phyloP scores from a whole-genome alignment of 2,113 vertebrate genomes.

The Gymnogyps californianus region DNA sequence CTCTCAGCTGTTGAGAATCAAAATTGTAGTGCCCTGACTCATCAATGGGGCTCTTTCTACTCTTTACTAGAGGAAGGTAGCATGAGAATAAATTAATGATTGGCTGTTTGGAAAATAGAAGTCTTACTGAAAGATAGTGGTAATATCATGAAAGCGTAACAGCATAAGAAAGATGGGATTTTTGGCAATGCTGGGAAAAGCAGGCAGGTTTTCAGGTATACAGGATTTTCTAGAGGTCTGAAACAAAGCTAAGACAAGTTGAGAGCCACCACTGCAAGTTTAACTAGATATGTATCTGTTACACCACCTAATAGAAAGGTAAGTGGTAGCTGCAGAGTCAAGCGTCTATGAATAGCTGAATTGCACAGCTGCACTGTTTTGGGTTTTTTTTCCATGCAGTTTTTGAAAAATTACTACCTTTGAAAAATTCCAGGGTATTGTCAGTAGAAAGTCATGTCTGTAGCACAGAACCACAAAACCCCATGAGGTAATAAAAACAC shows the following conservation, averaged over 20 bases:
- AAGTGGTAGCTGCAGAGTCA: background rate
- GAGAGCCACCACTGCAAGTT: background rate
- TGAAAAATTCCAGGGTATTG: background rate
- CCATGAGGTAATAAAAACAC: background rate
- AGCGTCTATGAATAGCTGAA: background rate
- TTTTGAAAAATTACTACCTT: background rate
- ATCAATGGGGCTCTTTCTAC: background rate
- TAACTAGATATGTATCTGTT: background rate
- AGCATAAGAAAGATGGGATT: background rate
- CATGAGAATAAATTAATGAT: background rate
- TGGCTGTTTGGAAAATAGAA: background rate
- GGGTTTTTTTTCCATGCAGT: background rate
- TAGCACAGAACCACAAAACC: background rate
- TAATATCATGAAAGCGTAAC: background rate
- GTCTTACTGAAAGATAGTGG: background rate
- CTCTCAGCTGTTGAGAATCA: slow-evolving; percentile 33
- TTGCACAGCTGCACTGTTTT: background rate
- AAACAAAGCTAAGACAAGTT: background rate
- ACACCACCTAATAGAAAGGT: background rate
- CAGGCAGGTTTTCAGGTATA: background rate
- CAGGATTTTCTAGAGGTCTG: background rate
- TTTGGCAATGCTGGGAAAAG: background rate
- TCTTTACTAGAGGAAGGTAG: no score
- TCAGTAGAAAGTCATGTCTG: background rate
- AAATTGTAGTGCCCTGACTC: background rate